phyloP scores from a whole-genome alignment of 2,888 invertebrate species.

The Drosophila mercatorum region DNA sequence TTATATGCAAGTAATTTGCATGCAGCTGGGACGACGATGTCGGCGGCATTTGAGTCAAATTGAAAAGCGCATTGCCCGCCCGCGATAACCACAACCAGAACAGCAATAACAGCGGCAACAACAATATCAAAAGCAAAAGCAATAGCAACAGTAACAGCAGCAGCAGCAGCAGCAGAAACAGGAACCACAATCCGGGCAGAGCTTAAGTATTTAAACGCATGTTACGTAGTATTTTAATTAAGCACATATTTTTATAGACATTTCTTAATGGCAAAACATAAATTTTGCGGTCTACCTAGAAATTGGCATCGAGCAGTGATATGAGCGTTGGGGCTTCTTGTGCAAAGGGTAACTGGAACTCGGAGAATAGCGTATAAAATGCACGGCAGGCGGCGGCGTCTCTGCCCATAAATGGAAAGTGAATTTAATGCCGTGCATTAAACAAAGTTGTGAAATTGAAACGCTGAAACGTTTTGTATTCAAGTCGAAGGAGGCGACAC shows the following conservation, averaged over 20 bases:
- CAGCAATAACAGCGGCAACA: not conserved
- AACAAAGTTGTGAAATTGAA: slow-evolving; percentile 74
- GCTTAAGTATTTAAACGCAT: slow-evolving; percentile 18
- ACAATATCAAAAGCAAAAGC: not conserved
- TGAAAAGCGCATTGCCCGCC: slow-evolving; percentile 63
- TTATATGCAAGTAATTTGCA: slow-evolving; percentile 64
- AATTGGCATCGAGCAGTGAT: slow-evolving; percentile 12
- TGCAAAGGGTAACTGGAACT: slow-evolving; percentile 9
- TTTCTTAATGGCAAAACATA: slow-evolving; percentile 71
- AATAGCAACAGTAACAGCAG: not conserved
- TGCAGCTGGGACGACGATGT: slow-evolving; percentile 29
- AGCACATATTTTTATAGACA: slow-evolving; percentile 70
- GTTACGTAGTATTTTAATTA: slow-evolving; percentile 70
- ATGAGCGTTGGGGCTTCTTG: not conserved
- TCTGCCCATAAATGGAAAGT: slow-evolving; percentile 63
- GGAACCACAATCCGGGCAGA: not conserved
- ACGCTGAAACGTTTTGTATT: slow-evolving; percentile 64
- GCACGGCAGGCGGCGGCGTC: slow-evolving; percentile 53
- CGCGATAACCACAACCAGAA: slow-evolving; percentile 30
- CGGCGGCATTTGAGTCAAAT: slow-evolving; percentile 58
- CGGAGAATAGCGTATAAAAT: slow-evolving; percentile 46
- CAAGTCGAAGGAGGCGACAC: slow-evolving; percentile 17
- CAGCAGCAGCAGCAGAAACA: not conserved
- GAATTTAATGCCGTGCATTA: slow-evolving; percentile 71
- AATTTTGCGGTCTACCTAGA: slow-evolving; percentile 54